Percentiles rank a stretch among this genome's conserved stretches.
Evolutionary conservation across 2,797 vertebrate genomes (phyloP).

Genomic region (Epinephelus malabaricus): DNA sequence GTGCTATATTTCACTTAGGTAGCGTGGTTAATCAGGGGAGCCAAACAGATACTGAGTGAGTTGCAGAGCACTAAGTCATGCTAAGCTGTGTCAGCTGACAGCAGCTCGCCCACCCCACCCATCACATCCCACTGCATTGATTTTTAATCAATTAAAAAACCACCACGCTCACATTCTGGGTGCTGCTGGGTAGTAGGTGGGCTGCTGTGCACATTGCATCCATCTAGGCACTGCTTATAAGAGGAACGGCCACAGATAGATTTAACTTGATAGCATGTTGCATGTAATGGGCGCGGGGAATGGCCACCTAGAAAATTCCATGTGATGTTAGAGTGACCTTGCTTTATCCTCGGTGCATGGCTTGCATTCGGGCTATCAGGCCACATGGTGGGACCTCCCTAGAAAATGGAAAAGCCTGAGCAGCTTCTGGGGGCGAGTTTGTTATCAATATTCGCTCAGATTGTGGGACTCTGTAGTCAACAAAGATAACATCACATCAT

Average conservation of each 20-base stretch:
- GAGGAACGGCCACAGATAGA: conserved; percentile 37
- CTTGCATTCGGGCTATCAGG: conserved; percentile 54
- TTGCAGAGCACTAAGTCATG: conserved; percentile 12
- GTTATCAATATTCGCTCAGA: conserved; percentile 28
- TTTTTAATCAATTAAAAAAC: conserved; percentile 39
- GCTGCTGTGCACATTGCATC: conserved; percentile 19
- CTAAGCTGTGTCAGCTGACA: conserved; percentile 13
- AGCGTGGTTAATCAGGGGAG: conserved; percentile 39
- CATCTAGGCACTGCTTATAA: conserved; percentile 32
- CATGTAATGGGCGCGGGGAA: conserved; percentile 17
- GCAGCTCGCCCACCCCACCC: conserved; percentile 2
- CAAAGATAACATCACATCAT: conserved; percentile 20
- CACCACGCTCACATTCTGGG: conserved; percentile 13
- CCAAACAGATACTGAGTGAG: conserved; percentile 15
- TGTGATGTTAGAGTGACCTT: conserved; percentile 64
- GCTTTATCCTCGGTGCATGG: conserved; percentile 48
- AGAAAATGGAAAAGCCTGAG: conserved; percentile 33
- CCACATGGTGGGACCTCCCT: conserved; percentile 20
- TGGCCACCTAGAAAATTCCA: conserved; percentile 38
- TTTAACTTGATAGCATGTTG: conserved; percentile 34
- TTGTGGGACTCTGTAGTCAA: neutral
- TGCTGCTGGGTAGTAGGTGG: conserved; percentile 13
- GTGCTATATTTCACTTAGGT: conserved; percentile 45
- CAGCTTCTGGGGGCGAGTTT: conserved; percentile 12
- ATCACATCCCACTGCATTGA: conserved; percentile 9